Conservation (phyloP, 2,113 vertebrate genomes). For the Podilymbus podiceps region DNA sequence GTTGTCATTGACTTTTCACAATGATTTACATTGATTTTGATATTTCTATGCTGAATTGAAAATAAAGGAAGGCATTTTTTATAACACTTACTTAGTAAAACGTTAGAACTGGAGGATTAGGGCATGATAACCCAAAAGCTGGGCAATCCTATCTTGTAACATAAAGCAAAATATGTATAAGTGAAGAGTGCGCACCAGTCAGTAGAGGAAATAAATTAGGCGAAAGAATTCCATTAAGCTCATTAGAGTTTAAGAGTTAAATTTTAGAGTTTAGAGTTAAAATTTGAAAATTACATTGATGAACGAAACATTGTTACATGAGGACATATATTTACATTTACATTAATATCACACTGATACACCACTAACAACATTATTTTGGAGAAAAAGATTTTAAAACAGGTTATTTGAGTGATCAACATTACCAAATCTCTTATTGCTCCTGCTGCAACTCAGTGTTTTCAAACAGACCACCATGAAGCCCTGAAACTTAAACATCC, state of each 20-base stretch:
- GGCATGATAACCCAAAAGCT: neutral
- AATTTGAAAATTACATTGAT: neutral
- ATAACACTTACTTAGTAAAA: neutral
- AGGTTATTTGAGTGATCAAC: neutral
- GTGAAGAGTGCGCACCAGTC: neutral
- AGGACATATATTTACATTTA: neutral
- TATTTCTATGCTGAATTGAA: neutral
- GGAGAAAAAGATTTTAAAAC: neutral
- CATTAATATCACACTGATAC: neutral
- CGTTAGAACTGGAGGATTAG: neutral
- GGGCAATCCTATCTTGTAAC: neutral
- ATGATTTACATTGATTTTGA: neutral
- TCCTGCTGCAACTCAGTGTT: neutral
- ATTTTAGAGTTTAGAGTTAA: too few species aligned
- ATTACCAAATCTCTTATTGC: neutral
- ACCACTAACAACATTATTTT: neutral
- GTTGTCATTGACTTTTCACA: neutral
- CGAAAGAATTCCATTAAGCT: neutral
- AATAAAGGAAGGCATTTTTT: neutral
- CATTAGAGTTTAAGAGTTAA: neutral
- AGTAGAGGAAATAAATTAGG: neutral
- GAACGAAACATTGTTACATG: neutral
- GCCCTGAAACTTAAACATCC: neutral
- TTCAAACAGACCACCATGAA: neutral
- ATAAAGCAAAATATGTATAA: neutral